Base-by-base conservation (phyloP, 2,113 vertebrate species). In the Phyllopteryx taeniolatus region DNA sequence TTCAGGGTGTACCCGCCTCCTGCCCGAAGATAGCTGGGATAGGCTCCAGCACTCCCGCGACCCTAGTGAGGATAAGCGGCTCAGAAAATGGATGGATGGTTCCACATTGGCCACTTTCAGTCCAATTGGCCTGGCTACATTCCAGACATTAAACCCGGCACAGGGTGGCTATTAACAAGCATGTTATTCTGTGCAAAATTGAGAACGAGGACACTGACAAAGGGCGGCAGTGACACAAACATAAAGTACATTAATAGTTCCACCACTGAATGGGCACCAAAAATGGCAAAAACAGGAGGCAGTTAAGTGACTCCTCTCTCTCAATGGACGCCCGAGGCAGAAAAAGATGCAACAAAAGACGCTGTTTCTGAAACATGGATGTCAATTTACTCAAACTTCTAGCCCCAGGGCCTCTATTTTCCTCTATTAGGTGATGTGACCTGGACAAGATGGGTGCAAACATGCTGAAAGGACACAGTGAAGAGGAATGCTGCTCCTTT, bases 391-490 rank as follows among this genome's bases (percentile, higher is more conserved):
- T 75, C 49, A 64, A 82, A 82, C 70, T 72, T 74, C 67, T 68
- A 73, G 72, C 88, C 87, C 80, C 67, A 2, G 79, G 85, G 85
- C 78, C 43, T 67, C 72, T 8, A 73, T 86, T 75, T 77, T 60
- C 77, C 77, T 88, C 84, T 75, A 89, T 88, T 85, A 73, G 87
- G 77, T 86, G 87, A 89, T 90, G 87, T 93, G 93, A 91, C 91
- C 93, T 90, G 86, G 83, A 91, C 69, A 44, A 81, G 78, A 92
- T 82, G 33, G 14, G 88, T 71, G 75, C 72, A 79, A 86, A 88
- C 68, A 80, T 59, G 72, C 77, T 86, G 80, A 91, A 89, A 89
- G 75, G 73, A 82, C 70, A 66, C 20, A 71, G 82, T 22, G 33
- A 31, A 67, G 74, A 82, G 78, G 80, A 84, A 33, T 75, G 70